Conservation (phyloP, 1,140 invertebrate genomes). For the Apocrypta bakeri region DNA sequence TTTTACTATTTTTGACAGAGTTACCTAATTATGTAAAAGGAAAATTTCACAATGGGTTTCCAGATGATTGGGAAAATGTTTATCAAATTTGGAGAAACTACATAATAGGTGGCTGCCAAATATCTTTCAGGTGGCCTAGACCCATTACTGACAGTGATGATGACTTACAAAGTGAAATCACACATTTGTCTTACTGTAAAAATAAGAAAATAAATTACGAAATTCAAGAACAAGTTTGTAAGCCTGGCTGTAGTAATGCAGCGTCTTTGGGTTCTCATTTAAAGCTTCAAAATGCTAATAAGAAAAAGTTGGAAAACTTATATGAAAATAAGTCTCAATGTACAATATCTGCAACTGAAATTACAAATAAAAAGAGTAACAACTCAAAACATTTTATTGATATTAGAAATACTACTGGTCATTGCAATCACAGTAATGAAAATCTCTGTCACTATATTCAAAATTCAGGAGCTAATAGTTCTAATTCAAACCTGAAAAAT, state of each 20-base stretch:
- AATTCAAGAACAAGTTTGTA: background rate
- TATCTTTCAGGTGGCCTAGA: slow-evolving; percentile 67
- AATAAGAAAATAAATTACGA: slow-evolving; percentile 1
- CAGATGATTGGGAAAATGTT: slow-evolving; percentile 70
- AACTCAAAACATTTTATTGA: background rate
- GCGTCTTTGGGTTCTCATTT: slow-evolving; percentile 29
- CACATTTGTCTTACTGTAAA: slow-evolving; percentile 54
- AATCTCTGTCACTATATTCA: background rate
- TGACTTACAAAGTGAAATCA: slow-evolving; percentile 64
- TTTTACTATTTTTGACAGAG: slow-evolving; percentile 53
- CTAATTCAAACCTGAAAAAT: slow-evolving; percentile 29
- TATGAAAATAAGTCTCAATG: background rate
- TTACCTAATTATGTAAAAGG: slow-evolving; percentile 66
- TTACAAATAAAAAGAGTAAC: slow-evolving; percentile 5
- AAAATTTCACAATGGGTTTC: slow-evolving; percentile 70
- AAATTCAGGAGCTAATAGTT: slow-evolving; percentile 4
- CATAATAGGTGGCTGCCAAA: slow-evolving; percentile 51
- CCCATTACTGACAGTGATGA: slow-evolving; percentile 66
- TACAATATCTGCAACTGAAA: background rate
- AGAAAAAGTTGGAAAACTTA: slow-evolving; percentile 12
- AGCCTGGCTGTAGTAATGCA: background rate
- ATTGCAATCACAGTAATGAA: background rate
- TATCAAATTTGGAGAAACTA: slow-evolving; percentile 64
- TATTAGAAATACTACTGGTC: slow-evolving; percentile 11
- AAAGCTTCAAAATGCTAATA: background rate